A percentile compares a stretch with the other conserved stretches of the same genome.
These are phyloP conservation scores for Micromys minutus DNA, from an alignment of 2,113 vertebrate species.

Conservation along the genomic window DNA sequence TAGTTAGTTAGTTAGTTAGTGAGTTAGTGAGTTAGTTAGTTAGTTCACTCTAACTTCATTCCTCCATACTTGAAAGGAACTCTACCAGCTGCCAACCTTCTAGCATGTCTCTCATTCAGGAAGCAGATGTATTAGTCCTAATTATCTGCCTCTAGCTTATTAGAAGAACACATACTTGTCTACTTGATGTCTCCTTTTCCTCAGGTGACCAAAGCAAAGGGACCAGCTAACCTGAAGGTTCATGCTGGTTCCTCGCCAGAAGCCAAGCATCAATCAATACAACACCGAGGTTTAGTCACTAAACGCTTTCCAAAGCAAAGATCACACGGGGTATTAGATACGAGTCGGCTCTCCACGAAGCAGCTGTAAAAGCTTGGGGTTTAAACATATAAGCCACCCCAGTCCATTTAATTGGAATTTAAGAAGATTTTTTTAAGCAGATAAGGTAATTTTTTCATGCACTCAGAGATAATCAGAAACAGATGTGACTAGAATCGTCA, in stretches of 20 bases:
- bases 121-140: neutral
- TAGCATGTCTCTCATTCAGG: neutral
- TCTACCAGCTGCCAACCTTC: neutral
- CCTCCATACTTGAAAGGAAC: neutral
- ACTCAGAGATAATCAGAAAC: constrained; percentile 51
- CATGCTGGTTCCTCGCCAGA: neutral
- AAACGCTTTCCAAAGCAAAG: constrained; percentile 39
- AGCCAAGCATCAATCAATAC: neutral
- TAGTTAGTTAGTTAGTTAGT: too few relatives aligned
- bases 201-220: neutral
- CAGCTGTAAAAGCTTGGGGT: constrained; percentile 22
- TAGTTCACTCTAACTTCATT: neutral
- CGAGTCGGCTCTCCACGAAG: constrained; percentile 29
- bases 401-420: constrained; percentile 58
- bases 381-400: constrained; percentile 56
- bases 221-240: neutral
- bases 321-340: constrained; percentile 54
- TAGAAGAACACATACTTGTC: neutral
- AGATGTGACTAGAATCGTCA: constrained; percentile 54
- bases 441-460: constrained; percentile 61
- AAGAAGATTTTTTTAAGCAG: constrained; percentile 67
- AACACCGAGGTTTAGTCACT: neutral
- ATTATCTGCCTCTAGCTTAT: neutral
- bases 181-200: neutral
- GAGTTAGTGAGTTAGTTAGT: too few relatives aligned